Percentiles rank a stretch among this genome's conserved stretches.
These are phyloP conservation scores for Megaustenia siamemsis DNA, from an alignment of 2,888 invertebrate genomes.

Conservation along the genomic window DNA sequence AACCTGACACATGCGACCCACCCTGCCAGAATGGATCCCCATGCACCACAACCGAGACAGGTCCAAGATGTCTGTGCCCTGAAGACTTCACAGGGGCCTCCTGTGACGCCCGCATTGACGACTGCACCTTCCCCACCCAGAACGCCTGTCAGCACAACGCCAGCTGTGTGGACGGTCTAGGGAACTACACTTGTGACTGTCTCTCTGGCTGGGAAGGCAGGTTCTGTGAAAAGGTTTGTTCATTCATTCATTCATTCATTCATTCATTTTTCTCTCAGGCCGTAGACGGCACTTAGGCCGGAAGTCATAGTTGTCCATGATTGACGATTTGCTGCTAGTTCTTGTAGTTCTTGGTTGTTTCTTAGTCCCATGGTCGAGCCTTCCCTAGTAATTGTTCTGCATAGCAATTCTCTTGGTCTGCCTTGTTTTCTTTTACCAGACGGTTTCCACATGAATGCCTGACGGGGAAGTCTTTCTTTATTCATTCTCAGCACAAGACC, in stretches of 20 bases:
- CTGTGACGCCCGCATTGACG: conserved; percentile 54
- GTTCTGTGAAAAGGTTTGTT: conserved; percentile 40
- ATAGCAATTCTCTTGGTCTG: too few species aligned
- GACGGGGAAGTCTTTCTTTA: too few species aligned
- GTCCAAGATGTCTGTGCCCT: conserved; percentile 35
- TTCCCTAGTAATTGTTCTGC: too few species aligned
- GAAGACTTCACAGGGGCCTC: conserved; percentile 43
- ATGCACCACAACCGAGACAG: conserved; percentile 3
- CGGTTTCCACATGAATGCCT: too few species aligned
- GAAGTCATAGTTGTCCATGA: too few species aligned
- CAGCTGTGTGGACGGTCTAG: conserved; percentile 64
- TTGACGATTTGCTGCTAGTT: too few species aligned
- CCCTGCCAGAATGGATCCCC: conserved; percentile 49
- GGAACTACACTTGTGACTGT: conserved; percentile 65
- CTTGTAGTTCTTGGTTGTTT: too few species aligned
- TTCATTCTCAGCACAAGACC: too few species aligned
- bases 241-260: background rate
- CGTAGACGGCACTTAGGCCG: too few species aligned
- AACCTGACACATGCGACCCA: background rate
- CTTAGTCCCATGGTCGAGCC: too few species aligned
- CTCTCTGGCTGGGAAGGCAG: conserved; percentile 59
- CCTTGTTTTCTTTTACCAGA: too few species aligned
- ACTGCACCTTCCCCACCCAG: conserved; percentile 40
- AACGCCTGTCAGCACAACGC: conserved; percentile 66
- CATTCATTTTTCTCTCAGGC: background rate